These are phyloP conservation scores for Notospermus geniculatus DNA, from an alignment of 1,140 invertebrate species.

Conservation along the genomic window DNA sequence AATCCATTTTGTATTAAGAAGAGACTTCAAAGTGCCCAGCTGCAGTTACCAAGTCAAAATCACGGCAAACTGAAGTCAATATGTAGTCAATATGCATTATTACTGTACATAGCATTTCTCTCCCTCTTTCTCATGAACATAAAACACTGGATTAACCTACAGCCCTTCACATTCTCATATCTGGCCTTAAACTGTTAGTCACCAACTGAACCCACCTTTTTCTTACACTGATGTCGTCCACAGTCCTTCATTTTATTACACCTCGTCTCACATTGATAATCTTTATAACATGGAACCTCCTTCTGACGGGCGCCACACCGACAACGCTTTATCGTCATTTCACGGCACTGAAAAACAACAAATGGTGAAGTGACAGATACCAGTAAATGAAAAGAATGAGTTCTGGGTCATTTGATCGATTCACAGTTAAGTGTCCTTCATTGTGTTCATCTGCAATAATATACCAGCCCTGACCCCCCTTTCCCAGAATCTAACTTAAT, in stretches of 20 bases:
- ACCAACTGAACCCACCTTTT: conserved; percentile 64
- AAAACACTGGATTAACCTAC: neutral
- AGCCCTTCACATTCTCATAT: neutral
- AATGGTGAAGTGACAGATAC: neutral
- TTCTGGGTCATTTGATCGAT: too few species aligned
- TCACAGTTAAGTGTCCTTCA: too few species aligned
- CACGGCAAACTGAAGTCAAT: too few species aligned
- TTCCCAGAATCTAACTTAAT: too few species aligned
- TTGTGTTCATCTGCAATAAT: too few species aligned
- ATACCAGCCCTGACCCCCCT: too few species aligned
- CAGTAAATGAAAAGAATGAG: too few species aligned
- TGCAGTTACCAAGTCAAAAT: too few species aligned
- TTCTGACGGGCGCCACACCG: conserved; percentile 77
- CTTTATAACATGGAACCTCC: conserved; percentile 83
- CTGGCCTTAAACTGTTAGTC: neutral
- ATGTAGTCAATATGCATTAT: too few species aligned
- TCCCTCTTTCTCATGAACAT: conserved; percentile 21
- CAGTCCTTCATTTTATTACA: conserved; percentile 80
- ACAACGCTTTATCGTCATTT: conserved; percentile 76
- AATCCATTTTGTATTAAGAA: too few species aligned
- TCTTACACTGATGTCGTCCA: conserved; percentile 81
- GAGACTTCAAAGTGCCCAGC: too few species aligned
- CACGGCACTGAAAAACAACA: conserved; percentile 64
- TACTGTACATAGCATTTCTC: neutral
- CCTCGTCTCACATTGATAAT: conserved; percentile 84